Evolutionary conservation across 1,140 invertebrate genomes (phyloP).

Genomic region (Cardiocondyla obscurior): DNA sequence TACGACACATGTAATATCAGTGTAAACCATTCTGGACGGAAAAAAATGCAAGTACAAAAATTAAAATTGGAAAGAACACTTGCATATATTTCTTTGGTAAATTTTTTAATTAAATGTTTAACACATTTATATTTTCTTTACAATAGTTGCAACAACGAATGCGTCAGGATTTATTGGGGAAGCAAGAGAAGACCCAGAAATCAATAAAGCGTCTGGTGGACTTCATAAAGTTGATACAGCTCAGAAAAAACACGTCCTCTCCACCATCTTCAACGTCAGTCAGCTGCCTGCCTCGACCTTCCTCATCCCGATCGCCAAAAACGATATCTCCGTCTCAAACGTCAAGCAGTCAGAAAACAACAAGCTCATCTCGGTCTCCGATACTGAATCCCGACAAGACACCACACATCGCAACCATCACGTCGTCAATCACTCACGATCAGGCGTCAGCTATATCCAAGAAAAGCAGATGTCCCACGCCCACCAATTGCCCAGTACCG

Average conservation of each 20-base stretch:
- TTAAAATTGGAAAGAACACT: not conserved
- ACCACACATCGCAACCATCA: constrained; percentile 57
- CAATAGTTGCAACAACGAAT: constrained; percentile 79
- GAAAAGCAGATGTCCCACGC: constrained; percentile 64
- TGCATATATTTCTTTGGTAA: constrained; percentile 7
- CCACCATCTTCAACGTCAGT: constrained; percentile 72
- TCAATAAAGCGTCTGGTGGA: constrained; percentile 82
- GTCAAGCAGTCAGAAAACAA: constrained; percentile 53
- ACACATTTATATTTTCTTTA: constrained; percentile 34
- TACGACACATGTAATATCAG: too few relatives aligned
- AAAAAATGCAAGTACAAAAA: constrained; percentile 8
- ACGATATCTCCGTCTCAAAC: constrained; percentile 56
- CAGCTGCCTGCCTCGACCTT: constrained; percentile 80
- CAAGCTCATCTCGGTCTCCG: constrained; percentile 45
- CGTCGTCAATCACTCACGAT: constrained; percentile 68
- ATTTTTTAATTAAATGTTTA: not conserved
- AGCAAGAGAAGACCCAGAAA: constrained; percentile 81
- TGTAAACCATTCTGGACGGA: not conserved
- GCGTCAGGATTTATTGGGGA: constrained; percentile 78
- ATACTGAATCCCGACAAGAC: constrained; percentile 63
- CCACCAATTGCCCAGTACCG: constrained; percentile 64
- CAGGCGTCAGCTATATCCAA: constrained; percentile 68
- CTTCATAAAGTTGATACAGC: constrained; percentile 81
- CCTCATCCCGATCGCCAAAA: constrained; percentile 79
- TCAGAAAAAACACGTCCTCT: constrained; percentile 68